A percentile compares a stretch with the other conserved stretches of the same genome.
Conservation (phyloP, 2,113 vertebrate genomes). For the Paedocypris sp. region DNA sequence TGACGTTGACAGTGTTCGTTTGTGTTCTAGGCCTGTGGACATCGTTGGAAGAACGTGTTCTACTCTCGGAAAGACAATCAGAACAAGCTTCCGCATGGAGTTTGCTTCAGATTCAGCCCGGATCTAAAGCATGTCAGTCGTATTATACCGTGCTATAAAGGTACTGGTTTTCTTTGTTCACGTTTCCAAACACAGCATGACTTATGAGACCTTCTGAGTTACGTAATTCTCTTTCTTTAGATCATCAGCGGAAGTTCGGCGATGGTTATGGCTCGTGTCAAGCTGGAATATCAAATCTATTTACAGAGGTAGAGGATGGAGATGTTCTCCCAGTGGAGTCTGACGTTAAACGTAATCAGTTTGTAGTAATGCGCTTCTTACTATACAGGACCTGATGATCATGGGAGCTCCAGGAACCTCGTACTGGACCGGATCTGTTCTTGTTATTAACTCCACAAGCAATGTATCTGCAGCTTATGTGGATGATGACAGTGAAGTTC, state of each 20-base stretch:
- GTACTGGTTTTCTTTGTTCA: constrained; percentile 47
- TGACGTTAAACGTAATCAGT: background rate
- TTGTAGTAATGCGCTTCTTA: background rate
- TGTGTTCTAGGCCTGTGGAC: constrained; percentile 70
- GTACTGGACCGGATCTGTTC: constrained; percentile 86
- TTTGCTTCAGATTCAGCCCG: constrained; percentile 73
- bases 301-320: constrained; percentile 60
- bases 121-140: constrained; percentile 56
- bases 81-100: constrained; percentile 75
- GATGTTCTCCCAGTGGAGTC: background rate
- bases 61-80: constrained; percentile 59
- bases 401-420: constrained; percentile 87
- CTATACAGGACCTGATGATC: constrained; percentile 79
- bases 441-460: constrained; percentile 73
- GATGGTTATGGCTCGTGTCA: constrained; percentile 70
- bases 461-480: constrained; percentile 62
- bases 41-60: constrained; percentile 90
- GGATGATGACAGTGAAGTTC: constrained; percentile 62
- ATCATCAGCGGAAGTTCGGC: constrained; percentile 57
- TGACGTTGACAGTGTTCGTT: no score
- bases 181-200: background rate
- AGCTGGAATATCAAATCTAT: constrained; percentile 72
- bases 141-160: constrained; percentile 78
- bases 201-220: background rate
- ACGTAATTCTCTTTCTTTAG: constrained; percentile 42